A percentile compares a stretch with the other conserved stretches of the same genome.
Evolutionary conservation across 2,888 invertebrate species (phyloP).

Genomic region (Melanostoma scalare): DNA sequence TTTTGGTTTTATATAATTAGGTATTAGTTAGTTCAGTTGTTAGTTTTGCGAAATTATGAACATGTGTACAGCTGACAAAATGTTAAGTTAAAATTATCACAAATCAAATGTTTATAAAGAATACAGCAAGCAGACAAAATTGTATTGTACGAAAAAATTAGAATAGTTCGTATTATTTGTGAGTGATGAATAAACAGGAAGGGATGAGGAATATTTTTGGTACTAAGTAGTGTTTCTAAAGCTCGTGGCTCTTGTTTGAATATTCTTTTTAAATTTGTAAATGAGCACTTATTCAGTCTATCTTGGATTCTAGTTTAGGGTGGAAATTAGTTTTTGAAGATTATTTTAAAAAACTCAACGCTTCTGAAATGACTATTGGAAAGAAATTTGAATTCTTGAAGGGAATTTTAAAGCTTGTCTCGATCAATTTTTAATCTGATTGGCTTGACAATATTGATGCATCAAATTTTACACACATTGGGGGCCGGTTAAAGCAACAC

Average conservation of each 20-base stretch:
- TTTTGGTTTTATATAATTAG: slow-evolving; percentile 40
- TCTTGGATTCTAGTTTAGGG: slow-evolving; percentile 23
- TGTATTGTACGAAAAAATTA: slow-evolving; percentile 2
- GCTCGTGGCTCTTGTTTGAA: slow-evolving; percentile 17
- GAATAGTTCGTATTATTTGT: not conserved
- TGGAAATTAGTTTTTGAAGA: slow-evolving; percentile 29
- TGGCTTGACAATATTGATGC: too few relatives aligned
- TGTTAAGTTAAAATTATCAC: slow-evolving; percentile 56
- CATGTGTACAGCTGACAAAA: slow-evolving; percentile 43
- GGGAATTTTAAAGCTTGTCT: too few relatives aligned
- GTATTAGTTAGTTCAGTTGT: slow-evolving; percentile 49
- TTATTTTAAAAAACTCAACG: not conserved
- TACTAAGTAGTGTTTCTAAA: slow-evolving; percentile 15
- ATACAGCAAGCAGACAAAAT: slow-evolving; percentile 62
- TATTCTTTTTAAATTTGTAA: slow-evolving; percentile 19
- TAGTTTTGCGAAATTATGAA: slow-evolving; percentile 40
- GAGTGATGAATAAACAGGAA: slow-evolving; percentile 24
- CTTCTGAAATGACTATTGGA: too few relatives aligned
- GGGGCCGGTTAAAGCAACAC: too few relatives aligned
- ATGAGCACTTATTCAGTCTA: slow-evolving; percentile 64
- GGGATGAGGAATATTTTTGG: slow-evolving; percentile 36
- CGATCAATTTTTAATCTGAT: too few relatives aligned
- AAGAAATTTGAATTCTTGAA: too few relatives aligned
- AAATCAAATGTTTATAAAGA: slow-evolving; percentile 48
- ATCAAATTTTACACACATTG: too few relatives aligned